phyloP scores from a whole-genome alignment of 2,113 vertebrate species.

The Pristiophorus japonicus region DNA sequence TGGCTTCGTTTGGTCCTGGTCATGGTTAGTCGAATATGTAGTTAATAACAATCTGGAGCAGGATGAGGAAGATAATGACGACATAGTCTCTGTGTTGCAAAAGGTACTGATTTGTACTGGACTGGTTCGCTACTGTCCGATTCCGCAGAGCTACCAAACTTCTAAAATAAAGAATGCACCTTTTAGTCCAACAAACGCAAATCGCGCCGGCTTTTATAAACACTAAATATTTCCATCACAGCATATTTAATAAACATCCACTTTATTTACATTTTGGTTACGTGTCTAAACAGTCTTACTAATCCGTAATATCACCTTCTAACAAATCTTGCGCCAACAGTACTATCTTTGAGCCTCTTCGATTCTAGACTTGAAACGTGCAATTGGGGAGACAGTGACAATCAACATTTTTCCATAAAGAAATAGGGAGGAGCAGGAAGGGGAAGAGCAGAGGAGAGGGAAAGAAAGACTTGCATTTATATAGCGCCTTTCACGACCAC shows the following conservation, averaged over 20 bases:
- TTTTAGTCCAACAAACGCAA: slow-evolving; percentile 67
- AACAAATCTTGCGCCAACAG: not conserved
- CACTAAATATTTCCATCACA: not conserved
- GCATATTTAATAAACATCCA: not conserved
- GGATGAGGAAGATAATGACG: slow-evolving; percentile 78
- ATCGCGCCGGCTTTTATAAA: not conserved
- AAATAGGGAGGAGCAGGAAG: not conserved
- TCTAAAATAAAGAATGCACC: slow-evolving; percentile 69
- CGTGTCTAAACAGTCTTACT: not conserved
- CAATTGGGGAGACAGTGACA: not conserved
- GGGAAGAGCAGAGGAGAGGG: not conserved
- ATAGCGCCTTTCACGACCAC: no score
- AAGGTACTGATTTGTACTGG: slow-evolving; percentile 64
- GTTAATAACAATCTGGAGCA: slow-evolving; percentile 86
- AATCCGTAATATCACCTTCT: not conserved
- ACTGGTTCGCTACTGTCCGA: slow-evolving; percentile 60
- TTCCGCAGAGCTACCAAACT: slow-evolving; percentile 76
- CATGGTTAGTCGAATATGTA: slow-evolving; percentile 81
- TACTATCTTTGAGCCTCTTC: not conserved
- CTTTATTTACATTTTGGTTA: not conserved
- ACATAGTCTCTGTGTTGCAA: slow-evolving; percentile 85
- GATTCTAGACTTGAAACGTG: not conserved
- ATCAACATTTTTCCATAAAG: not conserved
- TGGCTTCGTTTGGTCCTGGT: slow-evolving; percentile 31
- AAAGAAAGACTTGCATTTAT: no score